Percentiles rank a stretch among this genome's conserved stretches.
Conservation (phyloP, 2,113 vertebrate species). For the Saccopteryx bilineata region DNA sequence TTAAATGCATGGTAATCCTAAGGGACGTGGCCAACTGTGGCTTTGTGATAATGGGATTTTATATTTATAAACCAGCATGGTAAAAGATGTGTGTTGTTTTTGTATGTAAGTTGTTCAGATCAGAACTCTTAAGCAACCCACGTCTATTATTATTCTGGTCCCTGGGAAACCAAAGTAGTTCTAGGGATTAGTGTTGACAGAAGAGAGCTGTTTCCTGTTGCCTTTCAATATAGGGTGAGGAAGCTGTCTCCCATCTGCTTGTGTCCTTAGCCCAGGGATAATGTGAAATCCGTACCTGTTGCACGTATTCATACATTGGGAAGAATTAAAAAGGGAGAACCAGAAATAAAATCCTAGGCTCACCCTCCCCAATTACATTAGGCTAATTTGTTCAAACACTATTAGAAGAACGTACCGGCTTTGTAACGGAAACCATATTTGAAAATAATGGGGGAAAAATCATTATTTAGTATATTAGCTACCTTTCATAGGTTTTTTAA, state of each 20-base stretch:
- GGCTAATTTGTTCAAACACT: background rate
- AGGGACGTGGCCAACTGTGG: slow-evolving; percentile 64
- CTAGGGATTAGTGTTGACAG: background rate
- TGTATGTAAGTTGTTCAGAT: slow-evolving; percentile 65
- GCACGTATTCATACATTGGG: background rate
- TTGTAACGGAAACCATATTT: background rate
- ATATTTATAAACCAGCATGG: slow-evolving; percentile 78
- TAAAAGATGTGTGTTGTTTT: slow-evolving; percentile 75
- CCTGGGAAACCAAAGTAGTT: background rate
- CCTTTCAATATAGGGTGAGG: background rate
- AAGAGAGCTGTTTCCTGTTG: background rate
- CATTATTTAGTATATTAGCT: background rate
- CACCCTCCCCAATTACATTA: background rate
- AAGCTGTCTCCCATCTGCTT: background rate
- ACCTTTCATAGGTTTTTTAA: background rate
- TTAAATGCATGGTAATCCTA: slow-evolving; percentile 76
- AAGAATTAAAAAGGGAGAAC: background rate
- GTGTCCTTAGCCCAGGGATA: background rate
- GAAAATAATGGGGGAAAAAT: background rate
- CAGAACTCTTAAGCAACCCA: slow-evolving; percentile 46
- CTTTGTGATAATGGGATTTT: slow-evolving; percentile 80
- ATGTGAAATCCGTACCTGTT: background rate
- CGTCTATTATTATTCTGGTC: slow-evolving; percentile 41
- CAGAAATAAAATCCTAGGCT: background rate
- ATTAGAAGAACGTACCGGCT: background rate